Evolutionary conservation across 2,888 invertebrate species (phyloP).

Genomic region (Phasia obesa): DNA sequence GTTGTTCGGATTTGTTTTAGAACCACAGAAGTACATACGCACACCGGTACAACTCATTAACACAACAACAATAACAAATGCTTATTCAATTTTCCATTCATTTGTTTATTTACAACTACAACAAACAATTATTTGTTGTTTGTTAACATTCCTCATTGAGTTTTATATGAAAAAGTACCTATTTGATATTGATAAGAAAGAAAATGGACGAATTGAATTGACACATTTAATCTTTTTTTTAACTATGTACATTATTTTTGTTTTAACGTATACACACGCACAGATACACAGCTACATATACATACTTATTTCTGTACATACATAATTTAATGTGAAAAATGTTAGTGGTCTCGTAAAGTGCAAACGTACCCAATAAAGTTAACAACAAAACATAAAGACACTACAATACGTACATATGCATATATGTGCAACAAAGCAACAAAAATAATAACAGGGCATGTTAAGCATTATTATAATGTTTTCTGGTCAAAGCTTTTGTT

Average conservation of each 20-base stretch:
- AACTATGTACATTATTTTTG: constrained; percentile 8
- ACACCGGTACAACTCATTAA: too few species aligned
- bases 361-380: constrained; percentile 10
- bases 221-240: constrained; percentile 48
- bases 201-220: constrained; percentile 54
- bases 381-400: constrained; percentile 11
- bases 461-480: constrained; percentile 22
- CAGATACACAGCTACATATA: background rate
- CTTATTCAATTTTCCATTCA: too few species aligned
- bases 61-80: too few species aligned
- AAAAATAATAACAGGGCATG: constrained; percentile 12
- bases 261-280: background rate
- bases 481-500: constrained; percentile 22
- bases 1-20: too few species aligned
- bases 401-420: too few species aligned
- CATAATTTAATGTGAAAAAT: constrained; percentile 22
- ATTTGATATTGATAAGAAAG: constrained; percentile 49
- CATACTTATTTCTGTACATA: background rate
- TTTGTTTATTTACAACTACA: too few species aligned
- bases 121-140: too few species aligned
- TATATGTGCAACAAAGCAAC: constrained; percentile 10
- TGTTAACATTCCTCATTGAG: too few species aligned
- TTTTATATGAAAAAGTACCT: too few species aligned
- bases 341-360: constrained; percentile 20
- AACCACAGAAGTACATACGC: too few species aligned